Evolutionary conservation across 2,888 invertebrate species (phyloP), one percentile per base, ranked within the genome.

Genomic region (Sinodicranocentrus sp.): DNA sequence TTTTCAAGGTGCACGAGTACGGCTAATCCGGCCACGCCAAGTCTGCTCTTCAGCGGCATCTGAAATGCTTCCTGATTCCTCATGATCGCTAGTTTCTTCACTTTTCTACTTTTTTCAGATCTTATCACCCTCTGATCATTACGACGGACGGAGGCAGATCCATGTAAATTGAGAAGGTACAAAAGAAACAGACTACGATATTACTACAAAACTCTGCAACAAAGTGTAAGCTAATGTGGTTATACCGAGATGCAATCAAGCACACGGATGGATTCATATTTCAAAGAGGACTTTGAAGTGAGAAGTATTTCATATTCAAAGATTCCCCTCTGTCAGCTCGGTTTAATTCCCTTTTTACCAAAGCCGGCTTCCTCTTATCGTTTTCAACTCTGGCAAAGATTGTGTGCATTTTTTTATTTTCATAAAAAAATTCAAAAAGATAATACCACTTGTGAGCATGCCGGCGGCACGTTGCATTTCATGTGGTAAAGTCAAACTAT

Each of bases 261-360:
- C 13, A 21, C 13, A 21, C 23, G 23, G 28, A 52, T 63, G 63
- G 61, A 77, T 77, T 77, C 57, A 77, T 68, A 77, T 68, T 78
- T 72, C 72, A 65, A 67, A 76, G 67, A 17, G 3, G 76, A 26
- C 21, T 73, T 21, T 63, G 21, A 78, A 63, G 70, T 78, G 70
- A 78, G 78, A 78, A 70, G 71, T 78, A 71, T 71, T 76, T 76
- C 76, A 67, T 67, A 63, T 75, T 76, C 67, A 48, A 52, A 67
- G 65, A 76, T 68, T 68, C 15, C 57, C 23, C 44, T 59, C 67
- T 77, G 68, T 77, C 77, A 77, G 57, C 68, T 77, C 68, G 68
- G 26, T 68, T 57, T 77, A 77, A 77, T 68, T 68, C 68, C 48
- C 68, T 59, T 68, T 68, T 77, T 59, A 57, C 67, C 43, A 68